Base-by-base conservation (phyloP, 64 coral and sea anemone genomes). In the Montipora efflorescens region DNA sequence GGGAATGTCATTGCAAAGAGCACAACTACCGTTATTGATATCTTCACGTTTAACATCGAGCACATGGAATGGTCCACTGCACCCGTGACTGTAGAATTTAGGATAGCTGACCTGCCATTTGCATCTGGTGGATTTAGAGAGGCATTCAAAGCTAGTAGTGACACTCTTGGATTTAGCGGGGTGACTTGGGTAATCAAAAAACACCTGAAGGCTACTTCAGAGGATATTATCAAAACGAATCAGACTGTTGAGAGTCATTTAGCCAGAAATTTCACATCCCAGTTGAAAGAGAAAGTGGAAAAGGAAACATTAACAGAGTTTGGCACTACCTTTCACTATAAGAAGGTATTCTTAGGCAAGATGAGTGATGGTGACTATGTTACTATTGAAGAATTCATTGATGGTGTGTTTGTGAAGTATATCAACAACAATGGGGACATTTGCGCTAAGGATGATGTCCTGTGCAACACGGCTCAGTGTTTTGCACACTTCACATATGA, bases 401-500 rank as follows among this genome's bases (percentile, higher is more conserved):
- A 25, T 25, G 23, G 23, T 25, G 23, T 25, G 0, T 25, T 25
- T 25, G 23, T 25, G 0, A 25, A 25, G 46, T 87, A 89, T 77
- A 89, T 89, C 22, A 89, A 89, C 87, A 89, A 87, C 4, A 87
- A 82, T 68, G 84, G 84, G n/a, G 84, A 72, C 45, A 71, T 28
- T 28, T 87, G 23, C 18, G 7, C 51, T 25, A 28, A 89, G 48
- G 87, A 89, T 52, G 43, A 89, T 77, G 25, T 76, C 15, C 2
- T 59, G 15, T 86, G 82, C 23, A 53, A 77, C 5, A 89, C 58
- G 70, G 71, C 88, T 23, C 48, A 79, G 74, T 78, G 74, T 22
- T 90, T 88, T 88, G 66, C 86, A 88, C 69, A 88, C 53, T 88
- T 88, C 72, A 88, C 67, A 53, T 74, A 88, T 88, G 86, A 88